Evolutionary conservation across 2,888 invertebrate genomes (phyloP).

Genomic region (Ormia ochracea): DNA sequence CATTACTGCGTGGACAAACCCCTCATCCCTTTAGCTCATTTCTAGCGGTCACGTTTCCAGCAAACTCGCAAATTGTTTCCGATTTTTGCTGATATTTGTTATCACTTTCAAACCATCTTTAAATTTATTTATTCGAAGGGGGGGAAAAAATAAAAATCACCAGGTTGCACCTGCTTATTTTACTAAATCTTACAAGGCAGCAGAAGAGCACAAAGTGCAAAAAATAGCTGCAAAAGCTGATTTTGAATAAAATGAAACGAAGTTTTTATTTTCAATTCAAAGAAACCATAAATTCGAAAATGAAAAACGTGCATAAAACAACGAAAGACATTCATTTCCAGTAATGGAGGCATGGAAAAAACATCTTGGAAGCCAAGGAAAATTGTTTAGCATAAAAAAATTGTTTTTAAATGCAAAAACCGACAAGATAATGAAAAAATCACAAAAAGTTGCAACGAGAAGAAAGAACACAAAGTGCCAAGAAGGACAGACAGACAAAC

Average conservation of each 20-base stretch:
- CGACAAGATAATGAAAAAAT: conserved; percentile 24
- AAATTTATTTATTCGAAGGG: conserved; percentile 22
- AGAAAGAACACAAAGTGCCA: conserved; percentile 14
- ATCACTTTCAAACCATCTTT: conserved; percentile 32
- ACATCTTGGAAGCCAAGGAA: neutral
- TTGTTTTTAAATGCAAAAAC: conserved; percentile 35
- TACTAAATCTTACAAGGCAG: neutral
- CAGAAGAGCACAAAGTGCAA: conserved; percentile 15
- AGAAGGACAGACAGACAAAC: neutral
- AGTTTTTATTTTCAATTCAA: conserved; percentile 33
- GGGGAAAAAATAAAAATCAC: neutral
- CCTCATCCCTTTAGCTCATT: too few species aligned
- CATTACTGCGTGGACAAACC: too few species aligned
- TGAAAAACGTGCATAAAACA: conserved; percentile 38
- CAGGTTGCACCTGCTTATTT: conserved; percentile 53
- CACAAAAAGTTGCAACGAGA: neutral
- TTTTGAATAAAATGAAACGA: conserved; percentile 40
- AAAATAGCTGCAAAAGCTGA: conserved; percentile 15
- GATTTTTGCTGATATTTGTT: conserved; percentile 2
- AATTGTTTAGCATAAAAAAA: neutral
- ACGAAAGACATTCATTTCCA: conserved; percentile 35
- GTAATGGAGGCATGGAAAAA: neutral
- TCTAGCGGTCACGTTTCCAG: too few species aligned
- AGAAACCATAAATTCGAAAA: conserved; percentile 52
- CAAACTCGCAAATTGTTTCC: neutral